Percentiles rank a stretch among this genome's conserved stretches.
These are phyloP conservation scores for Stichodactyla helianthus DNA, from an alignment of 64 coral and sea anemone genomes.

Conservation along the genomic window DNA sequence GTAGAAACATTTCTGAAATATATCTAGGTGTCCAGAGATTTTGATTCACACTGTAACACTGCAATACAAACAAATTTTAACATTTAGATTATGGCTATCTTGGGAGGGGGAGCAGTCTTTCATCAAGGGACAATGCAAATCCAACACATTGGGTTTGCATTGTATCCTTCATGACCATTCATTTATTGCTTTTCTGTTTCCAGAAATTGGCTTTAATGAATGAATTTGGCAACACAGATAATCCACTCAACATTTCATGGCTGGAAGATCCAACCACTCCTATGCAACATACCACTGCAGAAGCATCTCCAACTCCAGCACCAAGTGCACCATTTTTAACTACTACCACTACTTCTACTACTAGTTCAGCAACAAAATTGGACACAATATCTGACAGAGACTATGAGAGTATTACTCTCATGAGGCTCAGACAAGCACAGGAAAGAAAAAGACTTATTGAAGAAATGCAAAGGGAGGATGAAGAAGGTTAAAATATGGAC, in stretches of 20 bases:
- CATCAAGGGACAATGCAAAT: no score
- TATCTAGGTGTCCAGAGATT: no score
- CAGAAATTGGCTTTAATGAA: constrained; percentile 52
- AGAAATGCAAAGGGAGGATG: constrained; percentile 79
- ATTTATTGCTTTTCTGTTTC: not conserved
- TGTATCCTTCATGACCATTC: not conserved
- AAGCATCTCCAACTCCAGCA: constrained; percentile 3
- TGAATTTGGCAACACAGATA: constrained; percentile 42
- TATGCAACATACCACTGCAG: not conserved
- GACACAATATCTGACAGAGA: constrained; percentile 66
- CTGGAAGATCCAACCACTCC: not conserved
- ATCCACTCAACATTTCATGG: constrained; percentile 54
- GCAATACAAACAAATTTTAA: no score
- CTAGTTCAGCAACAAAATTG: constrained; percentile 3
- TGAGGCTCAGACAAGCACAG: constrained; percentile 89
- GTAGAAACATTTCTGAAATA: no score
- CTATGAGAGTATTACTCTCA: constrained; percentile 88
- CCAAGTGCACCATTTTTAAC: constrained; percentile 10
- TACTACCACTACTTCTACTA: not conserved
- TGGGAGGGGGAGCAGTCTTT: no score
- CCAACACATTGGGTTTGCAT: not conserved
- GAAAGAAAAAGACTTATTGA: constrained; percentile 85
- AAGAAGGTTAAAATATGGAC: not conserved
- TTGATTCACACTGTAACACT: no score
- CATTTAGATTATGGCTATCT: no score